These are phyloP conservation scores for Orthonychiurus folsomi DNA, from an alignment of 2,888 invertebrate genomes.

Conservation along the genomic window DNA sequence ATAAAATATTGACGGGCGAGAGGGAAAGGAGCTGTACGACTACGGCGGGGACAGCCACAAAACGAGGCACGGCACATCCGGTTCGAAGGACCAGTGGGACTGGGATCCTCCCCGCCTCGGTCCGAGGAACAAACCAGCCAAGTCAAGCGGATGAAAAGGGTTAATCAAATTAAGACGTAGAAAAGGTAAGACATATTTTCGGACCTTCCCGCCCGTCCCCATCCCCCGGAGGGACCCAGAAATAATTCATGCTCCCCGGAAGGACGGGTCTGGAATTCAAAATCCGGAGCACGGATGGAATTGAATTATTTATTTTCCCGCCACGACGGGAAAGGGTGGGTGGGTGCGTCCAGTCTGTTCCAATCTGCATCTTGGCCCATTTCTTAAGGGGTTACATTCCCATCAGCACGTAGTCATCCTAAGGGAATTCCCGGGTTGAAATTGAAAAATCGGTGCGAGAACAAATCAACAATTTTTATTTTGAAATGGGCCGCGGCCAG, in stretches of 20 bases:
- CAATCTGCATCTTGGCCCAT: too few relatives aligned
- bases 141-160: neutral
- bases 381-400: too few relatives aligned
- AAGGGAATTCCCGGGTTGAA: neutral
- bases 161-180: neutral
- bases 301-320: constrained; percentile 1
- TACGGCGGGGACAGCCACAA: too few relatives aligned
- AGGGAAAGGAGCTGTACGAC: neutral
- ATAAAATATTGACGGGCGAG: neutral
- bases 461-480: neutral
- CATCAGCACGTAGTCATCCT: too few relatives aligned
- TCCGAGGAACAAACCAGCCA: neutral
- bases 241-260: neutral
- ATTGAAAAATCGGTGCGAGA: neutral
- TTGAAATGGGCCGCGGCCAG: neutral
- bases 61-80: neutral
- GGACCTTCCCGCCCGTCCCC: too few relatives aligned
- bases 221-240: too few relatives aligned
- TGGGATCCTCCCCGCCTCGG: neutral
- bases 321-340: too few relatives aligned
- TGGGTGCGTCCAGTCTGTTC: too few relatives aligned
- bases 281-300: neutral
- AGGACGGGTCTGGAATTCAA: neutral
- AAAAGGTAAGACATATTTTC: neutral
- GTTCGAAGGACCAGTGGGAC: too few relatives aligned